Evolutionary conservation across 2,888 invertebrate species (phyloP), one percentile per base, ranked within the genome.

Genomic region (Ophioninae sp.): DNA sequence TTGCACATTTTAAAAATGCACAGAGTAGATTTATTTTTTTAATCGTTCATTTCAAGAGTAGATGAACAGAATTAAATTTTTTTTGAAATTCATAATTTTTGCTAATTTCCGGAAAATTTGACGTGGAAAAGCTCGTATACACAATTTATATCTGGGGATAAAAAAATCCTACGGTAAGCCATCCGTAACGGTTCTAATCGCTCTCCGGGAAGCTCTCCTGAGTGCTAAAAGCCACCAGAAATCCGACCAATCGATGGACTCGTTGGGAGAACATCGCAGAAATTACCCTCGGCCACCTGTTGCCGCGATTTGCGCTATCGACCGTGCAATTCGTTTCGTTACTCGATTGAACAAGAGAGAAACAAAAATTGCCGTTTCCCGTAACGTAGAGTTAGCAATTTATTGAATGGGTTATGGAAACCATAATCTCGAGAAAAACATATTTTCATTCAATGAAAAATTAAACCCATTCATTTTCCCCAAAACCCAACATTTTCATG

Each of bases 121-220:
- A 30, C 56, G n/a, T 37, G 30, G 17, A 58, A 71, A 9, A 22
- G 6, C 69, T n/a, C 5, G 51, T 64, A 30, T 51, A 22, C 41
- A 10, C 23, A 30, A 63, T 73, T 73, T 56, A 75, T 68, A 76
- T 37, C 10, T 1, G 63, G 51, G 22, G 56, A 58, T 51, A 17
- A 56, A 64, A 63, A 65, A 76, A 67, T 72, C 68, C 39, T 68
- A 72, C 64, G 72, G 67, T 63, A 69, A 80, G 76, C 80, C 80
- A 80, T 41, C 68, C 73, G 83, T 76, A 64, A 77, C 79, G 76
- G 61, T 77, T 79, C 58, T 76, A 79, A 76, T 83, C 76, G 72
- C 67, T 58, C 67, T 76, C 75, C 78, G 73, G 51, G 56, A 78
- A 82, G 82, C 75, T 82, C 68, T 71, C 58, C 20, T 23, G 72